A percentile compares a stretch with the other conserved stretches of the same genome.
Evolutionary conservation across 2,797 vertebrate genomes (phyloP).

Genomic region (Siniperca scherzeri): DNA sequence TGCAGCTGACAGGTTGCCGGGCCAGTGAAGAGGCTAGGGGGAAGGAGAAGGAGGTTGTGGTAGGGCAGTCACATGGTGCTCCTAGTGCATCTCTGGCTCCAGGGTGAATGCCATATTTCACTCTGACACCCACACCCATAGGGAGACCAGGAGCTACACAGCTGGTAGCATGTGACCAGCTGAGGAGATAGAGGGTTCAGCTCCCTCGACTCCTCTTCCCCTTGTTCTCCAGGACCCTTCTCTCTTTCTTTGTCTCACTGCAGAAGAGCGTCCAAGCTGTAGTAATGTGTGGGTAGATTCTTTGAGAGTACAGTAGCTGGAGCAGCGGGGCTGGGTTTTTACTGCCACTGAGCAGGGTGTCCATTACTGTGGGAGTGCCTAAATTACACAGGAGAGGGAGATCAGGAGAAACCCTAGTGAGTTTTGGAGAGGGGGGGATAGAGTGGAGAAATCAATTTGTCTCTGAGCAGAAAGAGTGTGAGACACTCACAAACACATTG

Average conservation of each 20-base stretch:
- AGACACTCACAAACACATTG: slow-evolving; percentile 28
- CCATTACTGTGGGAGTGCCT: slow-evolving; percentile 74
- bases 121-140: slow-evolving; percentile 36
- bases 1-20: slow-evolving; percentile 42
- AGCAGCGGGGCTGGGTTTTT: slow-evolving; percentile 53
- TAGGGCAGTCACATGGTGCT: slow-evolving; percentile 13
- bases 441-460: slow-evolving; percentile 60
- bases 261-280: slow-evolving; percentile 4
- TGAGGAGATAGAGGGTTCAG: slow-evolving; percentile 19
- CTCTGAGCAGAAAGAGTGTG: slow-evolving; percentile 27
- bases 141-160: slow-evolving; percentile 26
- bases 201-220: slow-evolving; percentile 11
- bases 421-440: slow-evolving; percentile 29
- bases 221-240: slow-evolving; percentile 1
- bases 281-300: slow-evolving; percentile 40
- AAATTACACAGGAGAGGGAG: slow-evolving; percentile 67
- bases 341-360: slow-evolving; percentile 66
- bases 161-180: slow-evolving; percentile 44
- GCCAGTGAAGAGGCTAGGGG: neutral
- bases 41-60: neutral
- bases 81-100: slow-evolving; percentile 22
- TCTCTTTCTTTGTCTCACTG: slow-evolving; percentile 19
- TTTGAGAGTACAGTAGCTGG: slow-evolving; percentile 45
- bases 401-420: slow-evolving; percentile 57
- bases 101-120: slow-evolving; percentile 50